phyloP scores from a whole-genome alignment of 2,888 invertebrate genomes.

The Trichopria drosophilae region DNA sequence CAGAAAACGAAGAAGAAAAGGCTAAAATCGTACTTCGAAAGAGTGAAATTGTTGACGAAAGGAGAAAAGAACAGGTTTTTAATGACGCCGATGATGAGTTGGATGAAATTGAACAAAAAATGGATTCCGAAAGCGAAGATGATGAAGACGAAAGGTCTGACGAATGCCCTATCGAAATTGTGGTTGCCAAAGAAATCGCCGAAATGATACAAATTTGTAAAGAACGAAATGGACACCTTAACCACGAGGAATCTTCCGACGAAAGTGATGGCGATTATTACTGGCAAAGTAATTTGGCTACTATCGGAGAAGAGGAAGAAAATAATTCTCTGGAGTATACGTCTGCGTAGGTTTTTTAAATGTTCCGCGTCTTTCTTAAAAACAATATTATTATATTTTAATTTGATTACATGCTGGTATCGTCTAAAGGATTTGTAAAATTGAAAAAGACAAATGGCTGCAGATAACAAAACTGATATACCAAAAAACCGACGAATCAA shows the following conservation, averaged over 20 bases:
- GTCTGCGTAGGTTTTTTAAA: constrained; percentile 43
- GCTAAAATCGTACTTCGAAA: not conserved
- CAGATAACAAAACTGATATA: too few species aligned
- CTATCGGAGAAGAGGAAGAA: constrained; percentile 73
- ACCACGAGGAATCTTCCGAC: constrained; percentile 60
- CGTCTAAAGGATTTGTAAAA: too few species aligned
- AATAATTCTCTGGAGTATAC: constrained; percentile 51
- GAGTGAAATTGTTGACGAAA: not conserved
- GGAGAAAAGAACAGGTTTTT: constrained; percentile 3
- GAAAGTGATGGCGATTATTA: constrained; percentile 55
- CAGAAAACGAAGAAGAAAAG: constrained; percentile 1
- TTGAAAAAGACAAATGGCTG: too few species aligned
- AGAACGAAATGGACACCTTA: constrained; percentile 27
- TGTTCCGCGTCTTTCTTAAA: too few species aligned
- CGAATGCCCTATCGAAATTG: too few species aligned
- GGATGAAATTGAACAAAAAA: not conserved
- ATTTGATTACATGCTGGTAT: too few species aligned
- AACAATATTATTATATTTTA: too few species aligned
- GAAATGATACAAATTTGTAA: constrained; percentile 30
- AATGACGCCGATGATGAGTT: not conserved
- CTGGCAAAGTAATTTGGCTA: constrained; percentile 62
- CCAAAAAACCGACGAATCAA: too few species aligned
- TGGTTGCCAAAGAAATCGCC: too few species aligned
- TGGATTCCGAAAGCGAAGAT: not conserved
- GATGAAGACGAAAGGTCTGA: constrained; percentile 22